A percentile compares a stretch with the other conserved stretches of the same genome.
Conservation (phyloP, 2,888 invertebrate genomes). For the Pimpla rufipes region DNA sequence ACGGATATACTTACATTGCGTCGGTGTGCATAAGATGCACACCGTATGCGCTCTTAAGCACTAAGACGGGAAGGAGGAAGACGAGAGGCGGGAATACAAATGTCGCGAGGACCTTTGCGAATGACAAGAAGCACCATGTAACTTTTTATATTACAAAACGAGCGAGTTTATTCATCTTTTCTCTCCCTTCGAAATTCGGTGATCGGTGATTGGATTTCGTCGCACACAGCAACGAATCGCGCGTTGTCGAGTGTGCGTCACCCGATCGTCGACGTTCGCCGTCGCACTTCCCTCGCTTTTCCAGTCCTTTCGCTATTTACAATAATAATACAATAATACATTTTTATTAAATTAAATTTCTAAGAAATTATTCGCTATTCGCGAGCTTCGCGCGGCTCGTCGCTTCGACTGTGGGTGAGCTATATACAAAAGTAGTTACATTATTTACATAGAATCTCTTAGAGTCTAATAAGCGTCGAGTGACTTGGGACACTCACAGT, state of each 20-base stretch:
- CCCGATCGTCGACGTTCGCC: constrained; percentile 39
- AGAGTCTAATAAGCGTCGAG: constrained; percentile 84
- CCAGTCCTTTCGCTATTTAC: constrained; percentile 46
- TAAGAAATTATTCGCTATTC: constrained; percentile 63
- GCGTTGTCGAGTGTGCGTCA: constrained; percentile 55
- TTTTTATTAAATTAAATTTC: constrained; percentile 60
- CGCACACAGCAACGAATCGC: constrained; percentile 57
- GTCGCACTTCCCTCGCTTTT: constrained; percentile 11
- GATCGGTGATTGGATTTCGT: constrained; percentile 45
- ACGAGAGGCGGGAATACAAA: constrained; percentile 4
- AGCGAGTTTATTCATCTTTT: constrained; percentile 57
- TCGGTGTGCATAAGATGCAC: background rate
- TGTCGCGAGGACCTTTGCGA: background rate
- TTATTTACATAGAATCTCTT: constrained; percentile 83
- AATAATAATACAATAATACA: constrained; percentile 68
- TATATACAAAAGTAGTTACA: constrained; percentile 81
- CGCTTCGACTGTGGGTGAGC: constrained; percentile 67
- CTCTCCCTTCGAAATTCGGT: constrained; percentile 45
- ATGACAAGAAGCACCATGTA: constrained; percentile 15
- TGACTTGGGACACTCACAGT: constrained; percentile 75
- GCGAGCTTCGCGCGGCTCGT: constrained; percentile 64
- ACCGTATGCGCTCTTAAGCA: no score
- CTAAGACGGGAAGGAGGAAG: constrained; percentile 1
- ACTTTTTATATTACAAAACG: constrained; percentile 62
- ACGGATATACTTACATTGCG: background rate